phyloP scores from a whole-genome alignment of 2,888 invertebrate genomes.

The Tupiocoris notatus region DNA sequence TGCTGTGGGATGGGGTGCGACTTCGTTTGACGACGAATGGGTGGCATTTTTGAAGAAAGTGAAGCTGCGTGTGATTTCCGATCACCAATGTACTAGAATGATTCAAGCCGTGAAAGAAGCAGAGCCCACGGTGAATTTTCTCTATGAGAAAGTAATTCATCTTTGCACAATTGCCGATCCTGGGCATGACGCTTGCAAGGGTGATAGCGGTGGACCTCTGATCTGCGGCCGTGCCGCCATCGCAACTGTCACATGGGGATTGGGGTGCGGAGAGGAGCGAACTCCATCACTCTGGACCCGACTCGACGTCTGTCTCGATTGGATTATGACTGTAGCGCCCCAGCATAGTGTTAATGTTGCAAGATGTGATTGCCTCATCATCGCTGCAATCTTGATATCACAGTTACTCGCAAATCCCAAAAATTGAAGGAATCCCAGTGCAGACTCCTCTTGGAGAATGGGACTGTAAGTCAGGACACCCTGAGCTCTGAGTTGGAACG shows the following conservation, averaged over 20 bases:
- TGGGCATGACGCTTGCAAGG: neutral
- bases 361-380: too few species aligned
- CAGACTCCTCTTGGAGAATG: too few species aligned
- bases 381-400: too few species aligned
- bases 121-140: neutral
- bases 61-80: neutral
- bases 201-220: neutral
- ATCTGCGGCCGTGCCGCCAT: neutral
- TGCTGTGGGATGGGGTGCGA: neutral
- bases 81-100: neutral
- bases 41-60: neutral
- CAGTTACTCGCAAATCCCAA: too few species aligned
- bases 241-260: neutral
- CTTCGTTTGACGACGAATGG: neutral
- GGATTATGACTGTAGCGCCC: too few species aligned
- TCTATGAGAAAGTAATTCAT: neutral
- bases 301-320: neutral
- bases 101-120: too few species aligned
- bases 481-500: too few species aligned
- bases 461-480: too few species aligned
- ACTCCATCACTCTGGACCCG: neutral
- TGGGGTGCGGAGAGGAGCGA: neutral
- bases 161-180: neutral
- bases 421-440: too few species aligned
- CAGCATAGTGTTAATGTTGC: too few species aligned